Conservation (phyloP, 2,888 invertebrate genomes). For the Dendrolimus pini region DNA sequence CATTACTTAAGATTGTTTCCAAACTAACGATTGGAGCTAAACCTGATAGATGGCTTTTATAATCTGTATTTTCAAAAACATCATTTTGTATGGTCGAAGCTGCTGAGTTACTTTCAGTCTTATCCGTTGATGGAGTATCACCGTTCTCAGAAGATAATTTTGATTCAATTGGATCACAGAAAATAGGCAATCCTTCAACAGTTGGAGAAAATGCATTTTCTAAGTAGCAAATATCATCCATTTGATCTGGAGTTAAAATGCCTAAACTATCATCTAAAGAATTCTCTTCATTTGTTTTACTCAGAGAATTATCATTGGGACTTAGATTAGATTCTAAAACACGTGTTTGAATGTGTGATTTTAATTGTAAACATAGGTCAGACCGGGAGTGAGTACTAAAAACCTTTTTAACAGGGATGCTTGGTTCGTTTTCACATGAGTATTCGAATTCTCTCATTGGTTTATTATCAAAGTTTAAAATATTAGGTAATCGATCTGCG, state of each 20-base stretch:
- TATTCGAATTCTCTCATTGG: slow-evolving; percentile 68
- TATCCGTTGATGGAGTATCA: slow-evolving; percentile 76
- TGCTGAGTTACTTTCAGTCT: slow-evolving; percentile 71
- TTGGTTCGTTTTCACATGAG: slow-evolving; percentile 61
- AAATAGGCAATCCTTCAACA: slow-evolving; percentile 77
- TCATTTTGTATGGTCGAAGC: slow-evolving; percentile 71
- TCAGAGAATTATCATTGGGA: slow-evolving; percentile 65
- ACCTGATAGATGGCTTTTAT: slow-evolving; percentile 11
- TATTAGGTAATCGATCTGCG: slow-evolving; percentile 57
- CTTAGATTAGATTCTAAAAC: slow-evolving; percentile 55
- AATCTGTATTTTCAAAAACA: slow-evolving; percentile 47
- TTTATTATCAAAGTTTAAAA: slow-evolving; percentile 65
- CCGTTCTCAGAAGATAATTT: slow-evolving; percentile 68
- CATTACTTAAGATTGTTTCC: slow-evolving; percentile 37
- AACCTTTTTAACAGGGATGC: slow-evolving; percentile 42
- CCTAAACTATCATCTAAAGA: slow-evolving; percentile 92
- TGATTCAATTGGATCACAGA: slow-evolving; percentile 58
- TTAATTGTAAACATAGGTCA: slow-evolving; percentile 62
- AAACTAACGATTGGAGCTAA: slow-evolving; percentile 41
- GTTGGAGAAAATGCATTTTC: slow-evolving; percentile 81
- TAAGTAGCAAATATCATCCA: slow-evolving; percentile 82
- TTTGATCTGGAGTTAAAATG: slow-evolving; percentile 92
- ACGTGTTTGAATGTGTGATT: slow-evolving; percentile 52
- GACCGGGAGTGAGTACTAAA: slow-evolving; percentile 65
- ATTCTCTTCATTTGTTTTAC: slow-evolving; percentile 81